phyloP scores from a whole-genome alignment of 1,140 invertebrate genomes.

The Aphis gossypii region DNA sequence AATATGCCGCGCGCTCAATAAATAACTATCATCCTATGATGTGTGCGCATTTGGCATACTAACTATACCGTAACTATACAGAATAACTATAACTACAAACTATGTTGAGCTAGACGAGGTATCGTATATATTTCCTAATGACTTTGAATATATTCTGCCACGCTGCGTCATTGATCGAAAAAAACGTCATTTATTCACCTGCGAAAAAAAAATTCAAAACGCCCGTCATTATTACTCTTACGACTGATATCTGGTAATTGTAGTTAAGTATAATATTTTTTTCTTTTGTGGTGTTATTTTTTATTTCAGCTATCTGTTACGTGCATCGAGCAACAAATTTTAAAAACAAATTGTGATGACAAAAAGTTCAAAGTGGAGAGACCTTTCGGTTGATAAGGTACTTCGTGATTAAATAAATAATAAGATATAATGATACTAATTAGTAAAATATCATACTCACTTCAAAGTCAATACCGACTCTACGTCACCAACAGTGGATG shows the following conservation, averaged over 20 bases:
- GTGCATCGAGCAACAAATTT: background rate
- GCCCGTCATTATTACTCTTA: background rate
- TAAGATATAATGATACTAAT: too few species aligned
- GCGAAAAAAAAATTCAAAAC: background rate
- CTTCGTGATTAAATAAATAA: background rate
- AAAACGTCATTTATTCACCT: background rate
- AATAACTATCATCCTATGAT: background rate
- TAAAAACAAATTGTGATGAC: background rate
- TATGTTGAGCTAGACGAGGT: constrained; percentile 52
- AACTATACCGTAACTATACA: background rate
- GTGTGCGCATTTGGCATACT: background rate
- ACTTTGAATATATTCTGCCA: background rate
- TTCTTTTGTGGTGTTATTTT: background rate
- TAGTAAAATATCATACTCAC: background rate
- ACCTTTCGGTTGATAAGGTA: background rate
- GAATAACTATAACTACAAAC: constrained; percentile 14
- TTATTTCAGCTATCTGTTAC: background rate
- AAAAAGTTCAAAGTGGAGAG: background rate
- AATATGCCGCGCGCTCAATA: background rate
- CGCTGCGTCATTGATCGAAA: constrained; percentile 17
- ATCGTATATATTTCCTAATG: constrained; percentile 39
- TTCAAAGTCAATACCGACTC: background rate
- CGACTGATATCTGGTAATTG: background rate
- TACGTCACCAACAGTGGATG: background rate
- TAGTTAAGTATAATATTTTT: background rate